Base-by-base conservation (phyloP, 2,888 invertebrate genomes). In the Isoperla grammatica region DNA sequence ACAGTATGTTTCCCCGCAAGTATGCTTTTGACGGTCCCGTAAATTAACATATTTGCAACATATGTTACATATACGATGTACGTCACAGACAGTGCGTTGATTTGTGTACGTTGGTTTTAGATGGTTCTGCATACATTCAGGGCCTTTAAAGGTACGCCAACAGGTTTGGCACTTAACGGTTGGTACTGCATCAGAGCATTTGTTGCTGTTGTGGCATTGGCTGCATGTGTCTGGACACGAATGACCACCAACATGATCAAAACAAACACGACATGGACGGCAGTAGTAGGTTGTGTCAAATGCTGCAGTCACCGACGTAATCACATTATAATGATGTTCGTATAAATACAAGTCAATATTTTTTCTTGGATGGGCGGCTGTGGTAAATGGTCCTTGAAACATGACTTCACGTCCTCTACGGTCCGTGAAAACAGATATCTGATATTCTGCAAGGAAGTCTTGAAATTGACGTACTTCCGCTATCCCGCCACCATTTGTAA, bases 211-310 rank as follows among this genome's bases (percentile, higher is more conserved):
- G n/a, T 40, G 40, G 11, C 40, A 40, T 12, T 15, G n/a, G 15
- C 6, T 4, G 40, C 40, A 40, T 40, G 4, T 12, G 11, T 12
- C n/a, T 40, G 4, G n/a, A 15, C 40, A 40, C 11, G 15, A 4
- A 40, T 40, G 40, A 4, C 15, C 40, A 15, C 40, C 40, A 8
- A 40, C 15, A 22, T 29, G 4, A n/a, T 19, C 19, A 53, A 12
- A 53, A n/a, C 37, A n/a, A 19, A 29, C 23, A 15, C 39, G 35
- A 22, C 54, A 54, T 9, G n/a, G 9, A 3, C 54, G n/a, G 23
- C 54, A 54, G 54, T 54, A 54, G 15, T 37, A 54, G 19, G 6
- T 13, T 35, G 13, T 40, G 15, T 20, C 23, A 35, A 56, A 56
- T 12, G 56, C 56, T 17, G 19, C 56, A 23, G 20, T 40, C 3